Percentiles rank a stretch among this genome's conserved stretches.
Evolutionary conservation across 2,113 vertebrate genomes (phyloP).

Genomic region (Paratilapia polleni): DNA sequence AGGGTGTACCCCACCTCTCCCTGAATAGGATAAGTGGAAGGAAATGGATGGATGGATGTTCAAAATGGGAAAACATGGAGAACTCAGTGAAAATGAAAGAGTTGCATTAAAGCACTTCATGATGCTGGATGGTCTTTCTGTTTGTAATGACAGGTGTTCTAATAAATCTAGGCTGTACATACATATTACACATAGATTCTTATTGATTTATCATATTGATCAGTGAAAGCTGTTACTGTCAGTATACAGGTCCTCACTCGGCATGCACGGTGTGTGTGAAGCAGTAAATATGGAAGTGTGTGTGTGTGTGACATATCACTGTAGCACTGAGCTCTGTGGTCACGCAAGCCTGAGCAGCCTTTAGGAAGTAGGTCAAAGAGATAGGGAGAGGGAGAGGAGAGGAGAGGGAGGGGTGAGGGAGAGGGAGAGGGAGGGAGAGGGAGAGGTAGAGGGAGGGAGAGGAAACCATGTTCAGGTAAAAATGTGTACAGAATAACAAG

Average conservation of each 20-base stretch:
- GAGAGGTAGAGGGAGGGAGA: background rate
- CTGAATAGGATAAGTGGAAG: no score
- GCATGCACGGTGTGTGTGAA: background rate
- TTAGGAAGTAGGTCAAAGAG: conserved; percentile 70
- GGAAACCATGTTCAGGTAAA: background rate
- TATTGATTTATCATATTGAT: background rate
- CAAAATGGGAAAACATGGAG: no score
- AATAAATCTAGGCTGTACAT: no score
- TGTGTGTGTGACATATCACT: conserved; percentile 7
- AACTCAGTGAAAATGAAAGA: no score
- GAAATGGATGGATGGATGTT: no score
- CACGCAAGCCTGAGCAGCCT: conserved; percentile 65
- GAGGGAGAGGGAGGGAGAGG: background rate
- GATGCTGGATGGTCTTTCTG: no score
- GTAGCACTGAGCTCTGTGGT: conserved; percentile 42
- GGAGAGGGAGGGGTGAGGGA: background rate
- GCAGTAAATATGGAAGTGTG: conserved; percentile 2
- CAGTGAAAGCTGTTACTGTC: background rate
- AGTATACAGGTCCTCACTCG: background rate
- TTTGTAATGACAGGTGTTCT: no score
- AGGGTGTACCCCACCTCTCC: no score
- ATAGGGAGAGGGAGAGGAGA: background rate
- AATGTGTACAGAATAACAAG: background rate
- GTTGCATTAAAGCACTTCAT: no score
- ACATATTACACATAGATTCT: background rate